Evolutionary conservation across 2,113 vertebrate species (phyloP).

Genomic region (Phylloscopus trochilus): DNA sequence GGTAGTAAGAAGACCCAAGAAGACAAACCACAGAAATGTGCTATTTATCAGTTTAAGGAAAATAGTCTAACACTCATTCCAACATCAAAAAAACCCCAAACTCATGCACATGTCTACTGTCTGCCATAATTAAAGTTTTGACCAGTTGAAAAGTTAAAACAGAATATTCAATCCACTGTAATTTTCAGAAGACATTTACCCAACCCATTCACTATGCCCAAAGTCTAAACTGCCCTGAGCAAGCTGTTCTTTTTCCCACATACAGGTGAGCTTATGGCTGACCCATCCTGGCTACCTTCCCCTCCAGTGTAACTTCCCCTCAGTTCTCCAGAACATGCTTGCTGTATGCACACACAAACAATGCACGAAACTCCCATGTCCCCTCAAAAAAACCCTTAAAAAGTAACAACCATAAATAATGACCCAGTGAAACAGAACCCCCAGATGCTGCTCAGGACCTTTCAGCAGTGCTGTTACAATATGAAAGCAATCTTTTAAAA

Average conservation of each 20-base stretch:
- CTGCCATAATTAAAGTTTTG: background rate
- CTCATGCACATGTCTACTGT: background rate
- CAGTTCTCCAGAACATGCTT: fast-evolving
- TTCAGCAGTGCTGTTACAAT: background rate
- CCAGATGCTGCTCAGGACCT: background rate
- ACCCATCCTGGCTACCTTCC: background rate
- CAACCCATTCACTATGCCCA: background rate
- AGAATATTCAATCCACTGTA: background rate
- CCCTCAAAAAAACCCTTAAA: background rate
- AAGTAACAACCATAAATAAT: background rate
- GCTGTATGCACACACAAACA: background rate
- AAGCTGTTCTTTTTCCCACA: background rate
- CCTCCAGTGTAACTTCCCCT: background rate
- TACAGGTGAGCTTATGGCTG: fast-evolving
- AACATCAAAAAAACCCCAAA: background rate
- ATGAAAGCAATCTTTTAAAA: background rate
- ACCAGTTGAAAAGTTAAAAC: background rate
- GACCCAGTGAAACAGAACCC: background rate
- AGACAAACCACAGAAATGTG: background rate
- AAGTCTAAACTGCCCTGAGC: background rate
- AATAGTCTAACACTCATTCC: background rate
- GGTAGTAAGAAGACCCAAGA: background rate
- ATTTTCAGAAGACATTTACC: background rate
- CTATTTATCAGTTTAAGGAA: background rate
- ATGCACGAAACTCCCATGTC: background rate